These are phyloP conservation scores for Smittia sp. DNA, from an alignment of 2,888 invertebrate genomes.

Conservation along the genomic window DNA sequence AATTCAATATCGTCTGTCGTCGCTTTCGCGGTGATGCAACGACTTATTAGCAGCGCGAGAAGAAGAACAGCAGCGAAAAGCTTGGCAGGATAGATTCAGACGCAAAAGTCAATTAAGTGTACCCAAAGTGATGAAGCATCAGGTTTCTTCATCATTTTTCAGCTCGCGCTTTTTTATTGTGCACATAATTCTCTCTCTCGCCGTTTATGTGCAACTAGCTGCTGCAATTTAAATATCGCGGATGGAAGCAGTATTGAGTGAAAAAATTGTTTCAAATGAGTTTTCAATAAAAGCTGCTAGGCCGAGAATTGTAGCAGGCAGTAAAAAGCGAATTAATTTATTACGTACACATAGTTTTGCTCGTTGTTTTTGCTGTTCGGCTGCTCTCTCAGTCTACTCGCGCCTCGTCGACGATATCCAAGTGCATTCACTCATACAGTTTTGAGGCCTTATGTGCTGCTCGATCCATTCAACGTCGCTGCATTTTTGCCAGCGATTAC, in stretches of 20 bases:
- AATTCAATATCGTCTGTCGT: not conserved
- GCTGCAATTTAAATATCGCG: constrained; percentile 1
- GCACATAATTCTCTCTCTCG: not conserved
- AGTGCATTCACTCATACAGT: constrained; percentile 32
- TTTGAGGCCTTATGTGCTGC: not conserved
- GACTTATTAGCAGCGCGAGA: not conserved
- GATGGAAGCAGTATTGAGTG: not conserved
- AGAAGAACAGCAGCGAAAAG: not conserved
- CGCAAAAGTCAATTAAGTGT: not conserved
- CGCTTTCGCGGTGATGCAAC: not conserved
- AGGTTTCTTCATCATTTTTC: not conserved
- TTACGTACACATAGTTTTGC: constrained; percentile 5
- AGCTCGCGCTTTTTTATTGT: not conserved
- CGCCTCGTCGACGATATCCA: constrained; percentile 19
- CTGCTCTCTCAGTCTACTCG: not conserved
- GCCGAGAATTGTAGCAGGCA: constrained; percentile 13
- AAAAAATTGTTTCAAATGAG: constrained; percentile 14
- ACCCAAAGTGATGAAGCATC: constrained; percentile 3
- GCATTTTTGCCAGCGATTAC: not conserved
- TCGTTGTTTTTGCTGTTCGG: not conserved
- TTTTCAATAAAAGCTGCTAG: not conserved
- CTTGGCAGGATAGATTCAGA: not conserved
- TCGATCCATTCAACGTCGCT: not conserved
- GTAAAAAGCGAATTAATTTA: constrained; percentile 22
- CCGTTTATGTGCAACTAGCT: constrained; percentile 2